phyloP scores from a whole-genome alignment of 2,113 vertebrate species.

The Ginglymostoma cirratum region DNA sequence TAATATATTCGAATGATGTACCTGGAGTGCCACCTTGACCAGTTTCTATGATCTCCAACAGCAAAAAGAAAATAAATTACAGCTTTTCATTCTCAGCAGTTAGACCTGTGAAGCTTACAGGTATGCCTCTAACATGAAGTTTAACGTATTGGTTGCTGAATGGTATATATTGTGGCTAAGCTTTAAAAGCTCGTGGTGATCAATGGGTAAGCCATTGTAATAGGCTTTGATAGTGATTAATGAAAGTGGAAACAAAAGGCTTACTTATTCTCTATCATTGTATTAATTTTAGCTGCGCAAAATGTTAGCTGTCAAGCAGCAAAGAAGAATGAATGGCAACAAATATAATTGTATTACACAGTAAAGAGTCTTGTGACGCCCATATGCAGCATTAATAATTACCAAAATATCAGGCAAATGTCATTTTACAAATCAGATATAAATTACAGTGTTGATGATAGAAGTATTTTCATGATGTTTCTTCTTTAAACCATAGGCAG shows the following conservation, averaged over 20 bases:
- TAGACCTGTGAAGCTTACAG: conserved; percentile 46
- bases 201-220: conserved; percentile 49
- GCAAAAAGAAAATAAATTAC: conserved; percentile 38
- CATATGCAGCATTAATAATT: not conserved
- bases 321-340: conserved; percentile 47
- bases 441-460: not conserved
- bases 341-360: not conserved
- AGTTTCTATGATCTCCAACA: not conserved
- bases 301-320: conserved; percentile 44
- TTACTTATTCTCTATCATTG: conserved; percentile 43
- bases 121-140: conserved; percentile 48
- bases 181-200: conserved; percentile 51
- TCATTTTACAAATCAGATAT: not conserved
- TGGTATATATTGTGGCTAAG: conserved; percentile 48
- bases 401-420: not conserved
- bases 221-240: conserved; percentile 51
- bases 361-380: not conserved
- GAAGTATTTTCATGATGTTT: not conserved
- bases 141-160: conserved; percentile 50
- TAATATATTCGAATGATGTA: conserved; percentile 45
- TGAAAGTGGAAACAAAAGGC: conserved; percentile 45
- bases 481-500: not conserved
- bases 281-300: conserved; percentile 49
- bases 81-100: conserved; percentile 41
- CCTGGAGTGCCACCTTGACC: not conserved